These are phyloP conservation scores for Phengaris alcon DNA, from an alignment of 2,888 invertebrate species.

Conservation along the genomic window DNA sequence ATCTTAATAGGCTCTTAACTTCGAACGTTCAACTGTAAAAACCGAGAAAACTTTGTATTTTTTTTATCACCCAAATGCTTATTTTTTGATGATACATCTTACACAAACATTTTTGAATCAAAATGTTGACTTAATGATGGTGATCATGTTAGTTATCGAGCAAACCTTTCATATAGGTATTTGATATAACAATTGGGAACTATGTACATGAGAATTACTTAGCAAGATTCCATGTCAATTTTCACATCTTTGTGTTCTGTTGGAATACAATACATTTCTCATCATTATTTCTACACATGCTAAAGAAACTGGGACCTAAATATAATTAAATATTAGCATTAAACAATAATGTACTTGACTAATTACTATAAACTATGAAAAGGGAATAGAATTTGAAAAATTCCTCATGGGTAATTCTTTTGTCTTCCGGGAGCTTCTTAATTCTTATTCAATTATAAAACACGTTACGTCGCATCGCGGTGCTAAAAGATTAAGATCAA, in stretches of 20 bases:
- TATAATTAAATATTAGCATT: not conserved
- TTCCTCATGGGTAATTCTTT: not conserved
- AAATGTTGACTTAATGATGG: no score
- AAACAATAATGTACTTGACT: no score
- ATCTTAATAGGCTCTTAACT: no score
- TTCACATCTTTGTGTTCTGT: conserved; percentile 60
- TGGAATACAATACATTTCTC: conserved; percentile 60
- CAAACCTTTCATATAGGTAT: not conserved
- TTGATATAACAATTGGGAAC: not conserved
- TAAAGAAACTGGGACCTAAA: not conserved
- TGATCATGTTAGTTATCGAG: no score
- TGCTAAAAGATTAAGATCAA: conserved; percentile 10
- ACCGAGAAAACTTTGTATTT: no score
- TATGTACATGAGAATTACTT: not conserved
- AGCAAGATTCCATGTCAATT: conserved; percentile 43
- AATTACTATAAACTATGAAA: no score
- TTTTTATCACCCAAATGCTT: no score
- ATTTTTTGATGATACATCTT: no score
- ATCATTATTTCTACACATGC: conserved; percentile 53
- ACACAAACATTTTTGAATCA: no score
- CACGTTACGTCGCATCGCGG: not conserved
- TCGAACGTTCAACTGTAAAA: no score
- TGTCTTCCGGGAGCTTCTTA: not conserved
- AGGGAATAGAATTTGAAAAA: no score
- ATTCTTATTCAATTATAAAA: not conserved